These are phyloP conservation scores for Agraylea sexmaculata DNA, from an alignment of 1,140 invertebrate species.

Conservation along the genomic window DNA sequence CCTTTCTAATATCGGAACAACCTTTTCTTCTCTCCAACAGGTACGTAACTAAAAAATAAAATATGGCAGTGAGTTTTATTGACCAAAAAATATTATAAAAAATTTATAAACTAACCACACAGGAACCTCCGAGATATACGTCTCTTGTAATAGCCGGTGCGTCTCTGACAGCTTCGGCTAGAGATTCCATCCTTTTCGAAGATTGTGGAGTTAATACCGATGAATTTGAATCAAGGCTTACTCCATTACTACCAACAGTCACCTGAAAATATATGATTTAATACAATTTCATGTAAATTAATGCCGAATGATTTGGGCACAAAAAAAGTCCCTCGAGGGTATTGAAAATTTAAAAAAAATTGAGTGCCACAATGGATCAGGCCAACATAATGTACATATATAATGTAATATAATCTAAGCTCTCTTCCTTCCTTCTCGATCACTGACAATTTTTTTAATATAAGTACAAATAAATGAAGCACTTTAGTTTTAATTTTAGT, in stretches of 20 bases:
- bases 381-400: too few species aligned
- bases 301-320: too few species aligned
- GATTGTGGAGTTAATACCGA: conserved; percentile 36
- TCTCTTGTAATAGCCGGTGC: conserved; percentile 29
- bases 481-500: too few species aligned
- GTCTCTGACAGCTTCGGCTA: conserved; percentile 34
- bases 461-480: too few species aligned
- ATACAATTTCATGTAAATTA: neutral
- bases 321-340: too few species aligned
- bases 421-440: too few species aligned
- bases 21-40: conserved; percentile 27
- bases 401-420: too few species aligned
- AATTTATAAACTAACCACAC: conserved; percentile 29
- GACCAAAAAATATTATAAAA: neutral
- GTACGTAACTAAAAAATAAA: conserved; percentile 12
- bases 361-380: too few species aligned
- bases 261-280: conserved; percentile 5
- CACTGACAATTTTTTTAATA: too few species aligned
- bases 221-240: conserved; percentile 4
- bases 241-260: conserved; percentile 4
- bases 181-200: conserved; percentile 30
- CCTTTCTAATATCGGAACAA: conserved; percentile 28
- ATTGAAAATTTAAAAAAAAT: too few species aligned
- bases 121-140: conserved; percentile 42
- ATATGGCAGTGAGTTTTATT: neutral